Conservation (phyloP, 2,797 vertebrate genomes). For the Anolis apletophallus region DNA sequence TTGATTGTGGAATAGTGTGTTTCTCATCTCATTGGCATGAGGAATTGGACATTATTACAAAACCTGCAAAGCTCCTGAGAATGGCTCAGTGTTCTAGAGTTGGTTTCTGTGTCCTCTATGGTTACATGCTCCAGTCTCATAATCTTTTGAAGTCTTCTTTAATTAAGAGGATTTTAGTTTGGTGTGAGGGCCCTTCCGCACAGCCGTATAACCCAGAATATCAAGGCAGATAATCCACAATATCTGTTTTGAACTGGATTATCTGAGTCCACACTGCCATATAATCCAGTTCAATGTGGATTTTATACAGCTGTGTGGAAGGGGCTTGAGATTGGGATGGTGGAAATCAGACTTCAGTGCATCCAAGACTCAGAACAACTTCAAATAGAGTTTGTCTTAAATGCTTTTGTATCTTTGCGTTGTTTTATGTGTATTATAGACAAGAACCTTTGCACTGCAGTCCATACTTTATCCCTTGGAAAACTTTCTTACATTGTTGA, state of each 20-base stretch:
- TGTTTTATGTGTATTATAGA: not conserved
- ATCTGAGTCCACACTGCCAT: too few relatives aligned
- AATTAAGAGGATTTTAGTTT: not conserved
- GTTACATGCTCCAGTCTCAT: not conserved
- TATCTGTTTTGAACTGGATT: too few relatives aligned
- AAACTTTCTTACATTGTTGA: not conserved
- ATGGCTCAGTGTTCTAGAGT: not conserved
- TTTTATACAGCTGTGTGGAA: too few relatives aligned
- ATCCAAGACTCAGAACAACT: not conserved
- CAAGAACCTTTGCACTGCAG: not conserved
- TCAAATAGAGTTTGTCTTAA: not conserved
- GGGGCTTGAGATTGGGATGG: too few relatives aligned
- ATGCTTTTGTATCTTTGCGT: not conserved
- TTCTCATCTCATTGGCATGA: not conserved
- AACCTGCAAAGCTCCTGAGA: not conserved
- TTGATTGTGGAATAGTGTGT: not conserved
- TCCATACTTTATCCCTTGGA: not conserved
- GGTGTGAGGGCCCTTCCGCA: too few relatives aligned
- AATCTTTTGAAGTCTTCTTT: not conserved
- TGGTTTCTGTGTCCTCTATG: not conserved
- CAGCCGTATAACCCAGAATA: too few relatives aligned
- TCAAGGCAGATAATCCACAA: too few relatives aligned
- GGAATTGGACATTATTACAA: not conserved
- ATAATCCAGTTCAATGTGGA: too few relatives aligned
- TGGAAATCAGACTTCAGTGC: not conserved